Conservation (phyloP, 2,797 vertebrate genomes). For the Clamator glandarius region DNA sequence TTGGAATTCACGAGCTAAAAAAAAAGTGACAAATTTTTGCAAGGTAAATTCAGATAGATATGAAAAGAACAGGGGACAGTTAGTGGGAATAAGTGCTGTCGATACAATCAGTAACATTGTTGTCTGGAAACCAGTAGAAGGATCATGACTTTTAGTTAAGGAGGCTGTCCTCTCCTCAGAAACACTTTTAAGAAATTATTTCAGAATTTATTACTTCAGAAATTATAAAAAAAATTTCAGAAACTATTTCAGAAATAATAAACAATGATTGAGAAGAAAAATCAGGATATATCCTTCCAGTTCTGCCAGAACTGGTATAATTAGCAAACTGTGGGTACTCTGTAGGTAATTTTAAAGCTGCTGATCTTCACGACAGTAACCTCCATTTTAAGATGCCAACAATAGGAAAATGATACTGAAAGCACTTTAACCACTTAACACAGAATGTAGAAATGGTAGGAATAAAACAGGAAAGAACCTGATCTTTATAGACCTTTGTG, state of each 20-base stretch:
- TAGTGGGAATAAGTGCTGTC: background rate
- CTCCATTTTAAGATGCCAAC: background rate
- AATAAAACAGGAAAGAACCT: background rate
- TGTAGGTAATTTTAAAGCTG: background rate
- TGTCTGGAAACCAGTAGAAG: background rate
- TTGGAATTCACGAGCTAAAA: background rate
- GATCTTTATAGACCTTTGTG: background rate
- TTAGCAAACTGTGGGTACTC: background rate
- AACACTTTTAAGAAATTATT: background rate
- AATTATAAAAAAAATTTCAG: background rate
- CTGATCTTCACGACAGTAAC: background rate
- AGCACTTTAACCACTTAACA: background rate
- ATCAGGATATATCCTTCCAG: background rate
- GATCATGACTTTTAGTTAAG: background rate
- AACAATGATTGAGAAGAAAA: background rate
- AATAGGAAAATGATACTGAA: background rate
- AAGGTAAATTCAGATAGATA: background rate
- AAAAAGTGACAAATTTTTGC: background rate
- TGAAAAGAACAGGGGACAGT: background rate
- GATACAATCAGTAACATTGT: background rate
- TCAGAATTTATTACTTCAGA: background rate
- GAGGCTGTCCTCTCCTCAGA: background rate
- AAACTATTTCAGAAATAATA: background rate
- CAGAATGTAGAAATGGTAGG: background rate
- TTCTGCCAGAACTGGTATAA: too few relatives aligned